Evolutionary conservation across 1,140 invertebrate genomes (phyloP).

Genomic region (Neodiprion pinetum): DNA sequence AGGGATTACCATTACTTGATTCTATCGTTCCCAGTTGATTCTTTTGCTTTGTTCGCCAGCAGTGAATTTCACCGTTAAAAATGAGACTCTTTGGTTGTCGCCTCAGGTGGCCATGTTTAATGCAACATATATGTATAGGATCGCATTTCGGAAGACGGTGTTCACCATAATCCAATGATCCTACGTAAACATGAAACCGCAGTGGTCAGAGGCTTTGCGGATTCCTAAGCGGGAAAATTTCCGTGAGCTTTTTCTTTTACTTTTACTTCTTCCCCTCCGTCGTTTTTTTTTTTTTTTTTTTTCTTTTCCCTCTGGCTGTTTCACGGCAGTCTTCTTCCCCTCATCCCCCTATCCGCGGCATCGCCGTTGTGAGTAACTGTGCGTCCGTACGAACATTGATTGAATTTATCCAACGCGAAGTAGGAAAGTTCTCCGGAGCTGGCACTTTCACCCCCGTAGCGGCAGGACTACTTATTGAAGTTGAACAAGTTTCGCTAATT

Average conservation of each 20-base stretch:
- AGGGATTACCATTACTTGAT: no score
- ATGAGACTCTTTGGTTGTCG: no score
- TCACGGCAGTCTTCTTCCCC: constrained; percentile 10
- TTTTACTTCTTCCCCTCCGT: constrained; percentile 12
- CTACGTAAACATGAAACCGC: no score
- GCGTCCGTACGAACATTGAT: not conserved
- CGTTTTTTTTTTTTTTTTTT: not conserved
- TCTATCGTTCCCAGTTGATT: no score
- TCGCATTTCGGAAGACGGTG: no score
- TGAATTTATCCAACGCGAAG: not conserved
- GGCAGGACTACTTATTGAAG: not conserved
- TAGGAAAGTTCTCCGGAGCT: not conserved
- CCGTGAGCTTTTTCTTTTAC: not conserved
- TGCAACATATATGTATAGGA: no score
- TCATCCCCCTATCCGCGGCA: not conserved
- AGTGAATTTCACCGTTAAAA: no score
- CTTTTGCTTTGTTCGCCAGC: no score
- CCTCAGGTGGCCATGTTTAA: no score
- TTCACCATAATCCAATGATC: no score
- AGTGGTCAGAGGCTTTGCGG: no score
- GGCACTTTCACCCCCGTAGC: not conserved
- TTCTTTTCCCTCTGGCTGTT: constrained; percentile 21
- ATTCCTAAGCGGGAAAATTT: no score
- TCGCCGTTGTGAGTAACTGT: not conserved
- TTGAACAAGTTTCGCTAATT: not conserved